Conservation (phyloP, 2,797 vertebrate genomes). For the Onychomys leucogaster region DNA sequence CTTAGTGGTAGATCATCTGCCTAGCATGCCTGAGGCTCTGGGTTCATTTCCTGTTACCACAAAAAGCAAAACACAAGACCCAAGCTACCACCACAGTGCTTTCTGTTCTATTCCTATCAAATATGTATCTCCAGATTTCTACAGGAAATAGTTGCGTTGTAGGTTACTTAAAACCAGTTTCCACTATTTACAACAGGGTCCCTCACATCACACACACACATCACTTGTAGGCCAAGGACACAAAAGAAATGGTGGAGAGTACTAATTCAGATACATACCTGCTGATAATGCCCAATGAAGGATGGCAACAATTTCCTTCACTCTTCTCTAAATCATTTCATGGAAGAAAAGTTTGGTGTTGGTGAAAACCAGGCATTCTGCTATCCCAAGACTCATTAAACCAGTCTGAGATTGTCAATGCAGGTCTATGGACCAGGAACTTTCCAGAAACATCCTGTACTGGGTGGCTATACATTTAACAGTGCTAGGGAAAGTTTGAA, state of each 20-base stretch:
- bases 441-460: constrained; percentile 28
- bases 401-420: not conserved
- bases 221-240: constrained; percentile 80
- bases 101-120: constrained; percentile 83
- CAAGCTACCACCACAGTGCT: constrained; percentile 78
- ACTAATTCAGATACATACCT: constrained; percentile 78
- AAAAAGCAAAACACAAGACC: constrained; percentile 38
- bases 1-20: not conserved
- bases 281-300: constrained; percentile 80
- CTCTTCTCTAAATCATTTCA: not conserved
- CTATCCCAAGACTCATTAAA: not conserved
- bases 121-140: constrained; percentile 84
- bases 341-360: constrained; percentile 20
- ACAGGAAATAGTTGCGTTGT: constrained; percentile 82
- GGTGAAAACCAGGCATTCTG: not conserved
- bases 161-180: constrained; percentile 84
- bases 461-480: not conserved
- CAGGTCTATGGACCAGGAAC: not conserved
- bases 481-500: not conserved
- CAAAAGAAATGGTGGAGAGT: constrained; percentile 76
- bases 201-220: constrained; percentile 82
- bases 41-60: not conserved
- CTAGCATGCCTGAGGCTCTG: not conserved
- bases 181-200: constrained; percentile 86
- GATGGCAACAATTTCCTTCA: not conserved